A percentile compares a stretch with the other conserved stretches of the same genome.
phyloP scores from a whole-genome alignment of 2,888 invertebrate species.

The Napeogenes sylphis region DNA sequence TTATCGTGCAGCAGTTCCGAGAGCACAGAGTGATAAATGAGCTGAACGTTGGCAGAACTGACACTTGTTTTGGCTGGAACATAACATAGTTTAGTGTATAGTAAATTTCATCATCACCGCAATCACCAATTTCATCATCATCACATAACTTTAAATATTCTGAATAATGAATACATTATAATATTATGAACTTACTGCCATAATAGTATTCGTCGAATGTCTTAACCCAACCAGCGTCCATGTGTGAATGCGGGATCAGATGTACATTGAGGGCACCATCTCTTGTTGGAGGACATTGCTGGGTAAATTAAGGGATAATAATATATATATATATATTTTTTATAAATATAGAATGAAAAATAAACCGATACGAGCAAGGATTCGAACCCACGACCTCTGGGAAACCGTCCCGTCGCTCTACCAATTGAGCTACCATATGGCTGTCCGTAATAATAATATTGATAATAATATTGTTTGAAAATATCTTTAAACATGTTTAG shows the following conservation, averaged over 20 bases:
- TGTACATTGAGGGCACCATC: conserved; percentile 67
- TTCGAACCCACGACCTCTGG: too few relatives aligned
- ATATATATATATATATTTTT: background rate
- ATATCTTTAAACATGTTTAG: too few relatives aligned
- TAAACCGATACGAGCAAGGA: too few relatives aligned
- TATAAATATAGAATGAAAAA: too few relatives aligned
- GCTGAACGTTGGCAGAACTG: conserved; percentile 63
- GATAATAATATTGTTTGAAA: too few relatives aligned
- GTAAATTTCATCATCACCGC: too few relatives aligned
- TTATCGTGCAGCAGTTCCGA: conserved; percentile 65
- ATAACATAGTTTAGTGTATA: conserved; percentile 8
- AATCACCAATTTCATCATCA: too few relatives aligned
- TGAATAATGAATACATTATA: background rate
- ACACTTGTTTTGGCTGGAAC: conserved; percentile 52
- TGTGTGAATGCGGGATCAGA: conserved; percentile 85
- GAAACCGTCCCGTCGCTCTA: too few relatives aligned
- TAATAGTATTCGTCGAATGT: conserved; percentile 90
- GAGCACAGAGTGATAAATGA: conserved; percentile 64
- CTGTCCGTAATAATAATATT: too few relatives aligned
- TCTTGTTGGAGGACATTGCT: conserved; percentile 67
- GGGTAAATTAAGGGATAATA: conserved; percentile 2
- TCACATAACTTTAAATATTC: background rate
- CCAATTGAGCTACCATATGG: too few relatives aligned
- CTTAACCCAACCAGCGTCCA: conserved; percentile 92
- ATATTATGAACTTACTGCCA: conserved; percentile 70